Percentiles rank a stretch among this genome's conserved stretches.
Conservation (phyloP, 2,888 invertebrate species). For the Orthosia cruda region DNA sequence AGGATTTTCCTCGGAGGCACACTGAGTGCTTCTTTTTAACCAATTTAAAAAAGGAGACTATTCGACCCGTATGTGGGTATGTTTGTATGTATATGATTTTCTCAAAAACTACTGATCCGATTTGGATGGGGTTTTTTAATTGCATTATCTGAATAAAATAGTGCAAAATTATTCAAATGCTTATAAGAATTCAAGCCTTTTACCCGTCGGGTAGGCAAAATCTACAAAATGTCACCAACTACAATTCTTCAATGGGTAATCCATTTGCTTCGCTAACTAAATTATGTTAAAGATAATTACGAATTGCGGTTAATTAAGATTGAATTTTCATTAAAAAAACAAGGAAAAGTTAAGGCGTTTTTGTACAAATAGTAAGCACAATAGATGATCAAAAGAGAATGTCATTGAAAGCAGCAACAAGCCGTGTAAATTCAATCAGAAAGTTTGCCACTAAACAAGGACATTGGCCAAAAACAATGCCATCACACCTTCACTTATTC, state of each 20-base stretch:
- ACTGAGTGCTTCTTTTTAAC: conserved; percentile 70
- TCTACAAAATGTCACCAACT: too few relatives aligned
- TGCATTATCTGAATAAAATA: not conserved
- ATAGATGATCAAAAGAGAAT: conserved; percentile 34
- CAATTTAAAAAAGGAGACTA: too few relatives aligned
- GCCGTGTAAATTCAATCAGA: conserved; percentile 30
- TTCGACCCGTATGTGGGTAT: too few relatives aligned
- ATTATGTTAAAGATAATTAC: not conserved
- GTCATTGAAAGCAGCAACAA: conserved; percentile 23
- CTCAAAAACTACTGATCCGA: too few relatives aligned
- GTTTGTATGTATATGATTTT: too few relatives aligned
- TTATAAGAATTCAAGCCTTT: not conserved
- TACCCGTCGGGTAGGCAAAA: too few relatives aligned
- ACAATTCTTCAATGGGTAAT: too few relatives aligned
- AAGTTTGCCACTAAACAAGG: conserved; percentile 35
- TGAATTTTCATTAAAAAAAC: not conserved
- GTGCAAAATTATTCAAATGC: not conserved
- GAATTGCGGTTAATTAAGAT: not conserved
- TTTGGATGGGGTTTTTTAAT: not conserved
- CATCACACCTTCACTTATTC: conserved; percentile 8
- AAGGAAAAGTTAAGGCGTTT: not conserved
- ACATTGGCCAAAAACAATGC: not conserved
- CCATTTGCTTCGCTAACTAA: too few relatives aligned
- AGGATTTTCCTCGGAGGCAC: conserved; percentile 87
- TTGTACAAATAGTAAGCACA: not conserved